phyloP scores from a whole-genome alignment of 2,888 invertebrate species.

The Marronus borbonicus region DNA sequence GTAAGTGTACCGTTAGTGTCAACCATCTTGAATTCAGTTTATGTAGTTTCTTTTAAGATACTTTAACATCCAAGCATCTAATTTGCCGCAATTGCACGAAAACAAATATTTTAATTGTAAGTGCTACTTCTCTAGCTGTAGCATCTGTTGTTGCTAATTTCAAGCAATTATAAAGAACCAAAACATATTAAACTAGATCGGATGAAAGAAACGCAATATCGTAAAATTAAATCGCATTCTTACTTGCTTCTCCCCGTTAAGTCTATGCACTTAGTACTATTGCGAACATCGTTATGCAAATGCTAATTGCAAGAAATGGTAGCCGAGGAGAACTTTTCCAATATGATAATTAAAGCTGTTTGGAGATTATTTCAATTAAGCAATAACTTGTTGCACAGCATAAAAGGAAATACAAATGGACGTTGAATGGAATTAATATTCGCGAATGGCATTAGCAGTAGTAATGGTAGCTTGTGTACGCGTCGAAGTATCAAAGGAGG shows the following conservation, averaged over 20 bases:
- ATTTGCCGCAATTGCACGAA: too few species aligned
- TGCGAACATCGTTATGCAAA: slow-evolving; percentile 3
- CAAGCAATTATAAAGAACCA: neutral
- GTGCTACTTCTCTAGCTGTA: too few species aligned
- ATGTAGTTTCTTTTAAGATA: too few species aligned
- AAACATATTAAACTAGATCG: neutral
- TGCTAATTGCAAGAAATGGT: neutral
- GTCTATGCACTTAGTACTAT: neutral
- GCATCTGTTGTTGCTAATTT: neutral
- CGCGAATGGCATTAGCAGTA: neutral
- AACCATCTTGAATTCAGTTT: too few species aligned
- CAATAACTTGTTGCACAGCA: slow-evolving; percentile 4
- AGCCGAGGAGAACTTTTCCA: neutral
- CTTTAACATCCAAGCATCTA: too few species aligned
- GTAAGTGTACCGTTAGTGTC: too few species aligned
- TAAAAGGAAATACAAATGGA: neutral
- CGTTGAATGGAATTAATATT: neutral
- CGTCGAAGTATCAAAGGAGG: neutral
- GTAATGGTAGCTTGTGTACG: neutral
- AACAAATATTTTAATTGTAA: too few species aligned
- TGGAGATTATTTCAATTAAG: slow-evolving; percentile 22
- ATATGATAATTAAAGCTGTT: neutral
- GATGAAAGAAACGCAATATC: neutral
- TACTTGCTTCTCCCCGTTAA: neutral
- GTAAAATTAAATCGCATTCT: neutral